Evolutionary conservation across 2,888 invertebrate genomes (phyloP), one percentile per base, ranked within the genome.

Genomic region (Lepidocyrtoides sp.): DNA sequence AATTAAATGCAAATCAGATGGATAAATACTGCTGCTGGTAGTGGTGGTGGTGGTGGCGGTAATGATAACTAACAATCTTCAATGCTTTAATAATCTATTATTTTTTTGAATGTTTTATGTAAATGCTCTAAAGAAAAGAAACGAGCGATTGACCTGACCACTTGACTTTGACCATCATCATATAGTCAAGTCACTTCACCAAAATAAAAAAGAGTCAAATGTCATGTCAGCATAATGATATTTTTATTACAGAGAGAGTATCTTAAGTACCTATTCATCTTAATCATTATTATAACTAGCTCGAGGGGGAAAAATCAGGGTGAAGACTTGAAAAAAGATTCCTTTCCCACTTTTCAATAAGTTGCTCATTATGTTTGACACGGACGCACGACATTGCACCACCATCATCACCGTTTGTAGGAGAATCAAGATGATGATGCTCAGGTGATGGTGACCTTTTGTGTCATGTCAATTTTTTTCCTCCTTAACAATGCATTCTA

Each of bases 61-160:
- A 72, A 72, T 72, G 69, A 72, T 72, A 72, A 72, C n/a, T 72
- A 72, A 12, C 41, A 72, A 72, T 20, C 41, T 72, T 72, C 36
- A 69, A 69, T 69, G 36, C 10, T 72, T 36, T 20, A 69, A 23
- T 60, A 60, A 10, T 23, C 23, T 63, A 63, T 72, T 41, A 41
- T 17, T n/a, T 32, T 32, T 26, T 72, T 72, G 41, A 20, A 8
- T 44, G 20, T 14, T 17, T 41, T 32, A 32, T 36, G 69, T 36
- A 36, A 69, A 69, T 41, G 26, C 32, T 66, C 10, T 72, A 17
- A 69, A 7, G 17, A 36, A 66, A 66, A 26, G 4, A n/a, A 72
- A 72, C 26, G 41, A 41, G 69, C 69, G 41, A 72, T 41, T 69
- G 66, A 72, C 69, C 69, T 72, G 41, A 72, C 41, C 69, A 41